These are phyloP conservation scores for Myxocyprinus asiaticus DNA, from an alignment of 2,113 vertebrate species.

Conservation along the genomic window DNA sequence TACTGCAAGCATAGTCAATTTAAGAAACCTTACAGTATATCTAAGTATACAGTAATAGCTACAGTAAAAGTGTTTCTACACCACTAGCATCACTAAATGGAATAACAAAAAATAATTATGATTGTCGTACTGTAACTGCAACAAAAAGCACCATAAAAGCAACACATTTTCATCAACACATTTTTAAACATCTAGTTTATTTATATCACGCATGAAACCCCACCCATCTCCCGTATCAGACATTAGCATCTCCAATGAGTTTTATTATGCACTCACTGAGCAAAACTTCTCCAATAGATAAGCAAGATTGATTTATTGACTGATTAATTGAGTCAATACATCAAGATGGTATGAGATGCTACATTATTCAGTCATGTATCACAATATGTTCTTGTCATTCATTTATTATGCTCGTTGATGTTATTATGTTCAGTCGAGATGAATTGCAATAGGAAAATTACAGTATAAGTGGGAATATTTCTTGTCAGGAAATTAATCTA, in stretches of 20 bases:
- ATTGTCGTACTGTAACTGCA: no score
- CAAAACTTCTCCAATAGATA: slow-evolving; percentile 28
- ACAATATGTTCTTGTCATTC: slow-evolving; percentile 9
- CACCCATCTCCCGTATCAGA: background rate
- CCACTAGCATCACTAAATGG: no score
- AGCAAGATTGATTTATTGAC: slow-evolving; percentile 3
- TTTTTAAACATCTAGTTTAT: no score
- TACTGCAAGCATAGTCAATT: background rate
- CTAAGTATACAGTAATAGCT: no score
- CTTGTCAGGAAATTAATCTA: background rate
- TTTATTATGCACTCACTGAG: slow-evolving; percentile 1
- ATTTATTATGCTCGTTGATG: background rate
- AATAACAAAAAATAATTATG: no score
- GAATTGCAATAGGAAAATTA: background rate
- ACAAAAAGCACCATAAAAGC: no score
- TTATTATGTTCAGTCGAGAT: background rate
- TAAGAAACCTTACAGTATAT: no score
- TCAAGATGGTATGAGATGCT: background rate
- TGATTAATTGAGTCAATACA: slow-evolving; percentile 23
- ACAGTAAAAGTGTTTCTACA: no score
- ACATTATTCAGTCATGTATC: slow-evolving; percentile 1
- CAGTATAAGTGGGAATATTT: background rate
- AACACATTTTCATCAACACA: no score
- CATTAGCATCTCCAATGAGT: slow-evolving; percentile 1
- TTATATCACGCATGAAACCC: no score